Evolutionary conservation across 2,888 invertebrate species (phyloP), one percentile per base, ranked within the genome.

Genomic region (Trypoxylon attenuatum): DNA sequence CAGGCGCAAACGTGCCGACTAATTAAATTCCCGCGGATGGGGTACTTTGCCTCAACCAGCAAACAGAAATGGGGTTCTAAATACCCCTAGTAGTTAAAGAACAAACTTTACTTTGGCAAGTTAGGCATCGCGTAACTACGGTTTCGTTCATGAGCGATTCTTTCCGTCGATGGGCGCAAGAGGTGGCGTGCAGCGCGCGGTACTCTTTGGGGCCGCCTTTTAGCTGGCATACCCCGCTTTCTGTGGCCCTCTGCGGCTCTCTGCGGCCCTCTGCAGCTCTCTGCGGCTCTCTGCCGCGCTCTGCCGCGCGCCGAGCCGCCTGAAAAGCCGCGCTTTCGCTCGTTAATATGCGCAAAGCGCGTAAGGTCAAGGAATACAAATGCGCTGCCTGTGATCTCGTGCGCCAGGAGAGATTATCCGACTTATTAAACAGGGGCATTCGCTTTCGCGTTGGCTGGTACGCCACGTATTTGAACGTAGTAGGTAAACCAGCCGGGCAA

Each of bases 21-120:
- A 69, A 69, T 69, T 64, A 69, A 69, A 64, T 69, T 69, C 53
- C 59, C 41, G 45, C 55, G 57, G 57, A 47, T 51, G 45, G 50
- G 60, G 33, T 46, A 51, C 22, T 13, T 18, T 52, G 51, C 47
- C 43, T 23, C 21, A 63, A 39, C 38, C 41, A 23, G 29, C 33
- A 19, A 54, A 55, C 22, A 56, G 60, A 46, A 16, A 33, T 41
- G 39, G 52, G 52, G 47, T 56, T 61, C 63, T 63, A 64, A 69
- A 56, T 59, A 50, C 51, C 50, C 22, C 38, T 59, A 55, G 52
- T 56, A 25, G 21, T 45, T 49, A 45, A 53, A 51, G 47, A 15
- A 23, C 29, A 47, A 63, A 63, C 50, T 47, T 47, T 18, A 41
- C 16, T 47, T 41, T 42, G 23, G 38, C 13, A 21, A 50, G 43